Evolutionary conservation across 1,140 invertebrate species (phyloP).

Genomic region (Drosophila arawakana): DNA sequence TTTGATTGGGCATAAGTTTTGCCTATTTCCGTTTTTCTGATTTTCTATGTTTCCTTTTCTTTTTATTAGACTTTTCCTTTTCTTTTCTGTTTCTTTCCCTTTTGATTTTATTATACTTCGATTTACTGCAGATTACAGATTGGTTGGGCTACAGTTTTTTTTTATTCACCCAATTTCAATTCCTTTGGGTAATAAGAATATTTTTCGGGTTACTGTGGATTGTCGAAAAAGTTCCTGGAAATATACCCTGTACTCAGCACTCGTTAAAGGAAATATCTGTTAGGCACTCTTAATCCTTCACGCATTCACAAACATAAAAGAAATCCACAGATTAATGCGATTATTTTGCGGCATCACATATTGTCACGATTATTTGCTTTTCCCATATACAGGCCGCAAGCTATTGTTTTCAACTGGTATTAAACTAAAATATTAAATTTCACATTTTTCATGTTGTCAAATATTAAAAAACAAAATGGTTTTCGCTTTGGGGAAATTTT

Average conservation of each 20-base stretch:
- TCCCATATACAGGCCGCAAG: not conserved
- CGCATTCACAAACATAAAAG: too few relatives aligned
- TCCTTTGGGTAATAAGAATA: conserved; percentile 36
- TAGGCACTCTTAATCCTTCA: too few relatives aligned
- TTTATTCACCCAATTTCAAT: conserved; percentile 27
- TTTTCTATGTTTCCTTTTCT: conserved; percentile 9
- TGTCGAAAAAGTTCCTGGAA: not conserved
- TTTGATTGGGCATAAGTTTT: conserved; percentile 31
- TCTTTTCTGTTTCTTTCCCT: conserved; percentile 20
- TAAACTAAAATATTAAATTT: conserved; percentile 7
- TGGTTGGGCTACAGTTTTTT: conserved; percentile 32
- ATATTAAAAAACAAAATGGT: conserved; percentile 19
- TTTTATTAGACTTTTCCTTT: conserved; percentile 8
- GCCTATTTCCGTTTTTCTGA: conserved; percentile 6
- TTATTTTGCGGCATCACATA: not conserved
- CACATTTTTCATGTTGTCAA: conserved; percentile 18
- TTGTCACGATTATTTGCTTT: not conserved
- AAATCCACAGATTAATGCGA: too few relatives aligned
- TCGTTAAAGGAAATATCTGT: too few relatives aligned
- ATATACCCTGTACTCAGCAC: too few relatives aligned
- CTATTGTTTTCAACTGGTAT: not conserved
- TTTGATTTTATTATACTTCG: conserved; percentile 70
- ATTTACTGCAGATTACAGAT: conserved; percentile 59
- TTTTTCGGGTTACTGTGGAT: not conserved
- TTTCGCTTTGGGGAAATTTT: not conserved